phyloP scores from a whole-genome alignment of 1,140 invertebrate species.

The Ceratosolen fusciceps region DNA sequence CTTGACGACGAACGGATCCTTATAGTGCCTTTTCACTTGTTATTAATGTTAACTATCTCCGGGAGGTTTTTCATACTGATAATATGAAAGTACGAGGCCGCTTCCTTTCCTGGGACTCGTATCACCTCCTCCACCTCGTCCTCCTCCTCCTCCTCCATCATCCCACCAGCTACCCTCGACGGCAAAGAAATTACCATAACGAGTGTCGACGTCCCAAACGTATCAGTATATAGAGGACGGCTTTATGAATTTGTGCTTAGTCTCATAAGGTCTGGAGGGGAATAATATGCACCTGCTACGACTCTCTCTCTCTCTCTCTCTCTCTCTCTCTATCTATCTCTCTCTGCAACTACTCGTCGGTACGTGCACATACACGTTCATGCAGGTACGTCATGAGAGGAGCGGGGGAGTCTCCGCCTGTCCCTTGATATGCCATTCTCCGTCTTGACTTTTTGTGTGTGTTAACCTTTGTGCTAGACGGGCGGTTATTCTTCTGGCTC shows the following conservation, averaged over 20 bases:
- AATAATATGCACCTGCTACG: constrained; percentile 69
- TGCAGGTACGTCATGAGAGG: no score
- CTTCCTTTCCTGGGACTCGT: constrained; percentile 53
- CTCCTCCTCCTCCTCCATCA: no score
- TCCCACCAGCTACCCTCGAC: no score
- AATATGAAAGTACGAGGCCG: not conserved
- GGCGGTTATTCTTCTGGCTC: constrained; percentile 37
- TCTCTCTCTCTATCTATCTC: not conserved
- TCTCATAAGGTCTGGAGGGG: constrained; percentile 65
- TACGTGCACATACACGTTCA: not conserved
- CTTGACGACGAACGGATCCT: not conserved
- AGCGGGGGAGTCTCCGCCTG: not conserved
- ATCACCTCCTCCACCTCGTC: not conserved
- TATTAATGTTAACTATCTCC: constrained; percentile 1
- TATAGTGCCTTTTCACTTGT: not conserved
- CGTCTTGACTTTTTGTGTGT: constrained; percentile 23
- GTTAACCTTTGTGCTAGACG: constrained; percentile 38
- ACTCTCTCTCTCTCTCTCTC: not conserved
- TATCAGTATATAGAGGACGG: constrained; percentile 68
- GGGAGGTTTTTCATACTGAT: constrained; percentile 18
- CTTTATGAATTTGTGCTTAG: constrained; percentile 70
- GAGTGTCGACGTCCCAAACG: constrained; percentile 57
- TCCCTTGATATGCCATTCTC: not conserved
- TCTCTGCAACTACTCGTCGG: not conserved
- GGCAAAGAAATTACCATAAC: constrained; percentile 67